phyloP scores from a whole-genome alignment of 1,140 invertebrate genomes.

The Zaprionus nigranus region DNA sequence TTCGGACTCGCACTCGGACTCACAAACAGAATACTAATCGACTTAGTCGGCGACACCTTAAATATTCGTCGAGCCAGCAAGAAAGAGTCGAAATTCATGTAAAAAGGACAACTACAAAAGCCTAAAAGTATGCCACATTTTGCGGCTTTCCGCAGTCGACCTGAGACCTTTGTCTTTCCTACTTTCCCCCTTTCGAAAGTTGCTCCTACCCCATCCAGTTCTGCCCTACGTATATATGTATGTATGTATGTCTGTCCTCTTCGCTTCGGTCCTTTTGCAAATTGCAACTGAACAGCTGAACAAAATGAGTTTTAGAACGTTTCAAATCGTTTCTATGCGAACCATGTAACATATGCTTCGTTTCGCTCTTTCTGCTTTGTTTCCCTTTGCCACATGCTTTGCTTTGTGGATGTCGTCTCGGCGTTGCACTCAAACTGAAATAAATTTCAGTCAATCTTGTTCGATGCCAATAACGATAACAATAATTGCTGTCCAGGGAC shows the following conservation, averaged over 20 bases:
- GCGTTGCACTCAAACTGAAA: constrained; percentile 67
- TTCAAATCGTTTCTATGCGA: constrained; percentile 12
- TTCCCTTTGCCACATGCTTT: constrained; percentile 1
- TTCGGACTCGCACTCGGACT: constrained; percentile 52
- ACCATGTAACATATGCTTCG: constrained; percentile 14
- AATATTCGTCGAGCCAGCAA: constrained; percentile 55
- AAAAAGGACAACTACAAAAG: constrained; percentile 40
- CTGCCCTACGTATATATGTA: not conserved
- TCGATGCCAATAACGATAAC: constrained; percentile 84
- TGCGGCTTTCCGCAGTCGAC: constrained; percentile 45
- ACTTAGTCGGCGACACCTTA: constrained; percentile 77
- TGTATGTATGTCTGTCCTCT: not conserved
- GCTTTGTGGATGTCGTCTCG: constrained; percentile 37
- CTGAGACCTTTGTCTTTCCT: constrained; percentile 11
- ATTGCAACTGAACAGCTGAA: constrained; percentile 44
- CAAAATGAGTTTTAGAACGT: constrained; percentile 46
- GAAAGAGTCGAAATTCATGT: constrained; percentile 6
- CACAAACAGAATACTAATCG: constrained; percentile 61
- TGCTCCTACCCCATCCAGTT: not conserved
- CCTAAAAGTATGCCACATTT: constrained; percentile 49
- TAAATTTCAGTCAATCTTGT: constrained; percentile 78
- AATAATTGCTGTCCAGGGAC: constrained; percentile 84
- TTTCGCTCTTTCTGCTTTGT: constrained; percentile 3
- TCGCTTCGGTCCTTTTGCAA: not conserved
- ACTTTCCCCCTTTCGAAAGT: not conserved